Conservation (phyloP, 64 coral and sea anemone genomes). For the Dendronephthya gigantea region DNA sequence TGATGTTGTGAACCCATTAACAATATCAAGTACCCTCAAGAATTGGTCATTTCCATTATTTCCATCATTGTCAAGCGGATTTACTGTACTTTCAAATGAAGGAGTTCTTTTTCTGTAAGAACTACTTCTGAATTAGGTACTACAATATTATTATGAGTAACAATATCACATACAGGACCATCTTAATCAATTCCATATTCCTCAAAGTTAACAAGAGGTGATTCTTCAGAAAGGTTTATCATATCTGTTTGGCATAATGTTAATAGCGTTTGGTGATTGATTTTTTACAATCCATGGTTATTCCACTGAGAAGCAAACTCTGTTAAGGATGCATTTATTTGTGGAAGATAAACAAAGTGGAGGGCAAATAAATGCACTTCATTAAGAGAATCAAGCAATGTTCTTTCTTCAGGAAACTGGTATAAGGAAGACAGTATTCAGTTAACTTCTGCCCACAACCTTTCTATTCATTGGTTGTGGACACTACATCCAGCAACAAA, state of each 20-base stretch:
- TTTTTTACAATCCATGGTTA: background rate
- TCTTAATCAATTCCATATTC: slow-evolving; percentile 29
- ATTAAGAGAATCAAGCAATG: background rate
- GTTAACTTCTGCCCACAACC: slow-evolving; percentile 8
- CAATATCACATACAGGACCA: slow-evolving; percentile 8
- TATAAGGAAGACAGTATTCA: slow-evolving; percentile 23
- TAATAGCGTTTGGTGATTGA: background rate
- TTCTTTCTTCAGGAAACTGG: background rate
- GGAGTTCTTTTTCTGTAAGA: background rate
- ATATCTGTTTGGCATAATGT: slow-evolving; percentile 15
- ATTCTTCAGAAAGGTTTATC: background rate
- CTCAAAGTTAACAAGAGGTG: background rate
- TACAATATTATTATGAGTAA: slow-evolving; percentile 25
- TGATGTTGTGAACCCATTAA: no score
- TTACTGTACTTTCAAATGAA: no score
- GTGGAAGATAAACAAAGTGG: background rate
- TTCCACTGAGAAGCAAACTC: background rate
- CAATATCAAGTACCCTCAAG: background rate
- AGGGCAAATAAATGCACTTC: background rate
- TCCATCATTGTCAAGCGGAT: slow-evolving; percentile 3
- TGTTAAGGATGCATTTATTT: background rate
- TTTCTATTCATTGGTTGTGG: slow-evolving; percentile 20
- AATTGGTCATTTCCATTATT: slow-evolving; percentile 26
- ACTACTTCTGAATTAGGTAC: slow-evolving; percentile 2
- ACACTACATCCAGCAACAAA: slow-evolving; percentile 23